Evolutionary conservation across 1,140 invertebrate genomes (phyloP).

Genomic region (Dreissena rostriformis): DNA sequence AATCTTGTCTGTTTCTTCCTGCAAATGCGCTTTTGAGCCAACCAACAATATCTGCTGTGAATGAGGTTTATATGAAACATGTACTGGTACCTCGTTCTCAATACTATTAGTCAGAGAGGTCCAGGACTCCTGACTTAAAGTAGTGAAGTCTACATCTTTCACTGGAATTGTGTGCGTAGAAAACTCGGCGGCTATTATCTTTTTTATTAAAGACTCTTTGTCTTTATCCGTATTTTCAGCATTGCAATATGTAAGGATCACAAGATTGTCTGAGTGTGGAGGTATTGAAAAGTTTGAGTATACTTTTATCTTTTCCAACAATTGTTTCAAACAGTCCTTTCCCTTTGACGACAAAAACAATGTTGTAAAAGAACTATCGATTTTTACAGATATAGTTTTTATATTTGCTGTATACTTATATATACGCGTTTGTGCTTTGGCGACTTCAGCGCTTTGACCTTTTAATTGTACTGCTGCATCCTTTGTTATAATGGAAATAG

Average conservation of each 20-base stretch:
- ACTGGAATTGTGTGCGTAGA: not conserved
- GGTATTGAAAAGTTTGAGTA: no score
- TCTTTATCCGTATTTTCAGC: no score
- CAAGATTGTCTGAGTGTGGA: no score
- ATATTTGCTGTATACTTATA: not conserved
- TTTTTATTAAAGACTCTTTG: not conserved
- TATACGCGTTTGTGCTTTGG: not conserved
- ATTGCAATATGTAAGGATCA: no score
- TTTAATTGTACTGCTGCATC: no score
- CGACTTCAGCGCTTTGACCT: not conserved
- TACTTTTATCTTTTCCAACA: not conserved
- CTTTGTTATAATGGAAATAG: no score
- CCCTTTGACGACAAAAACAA: not conserved
- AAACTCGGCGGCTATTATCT: not conserved
- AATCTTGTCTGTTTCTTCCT: not conserved
- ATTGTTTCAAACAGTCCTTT: not conserved
- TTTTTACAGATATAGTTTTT: not conserved
- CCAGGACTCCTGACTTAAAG: not conserved
- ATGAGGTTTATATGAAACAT: not conserved
- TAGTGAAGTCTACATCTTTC: not conserved
- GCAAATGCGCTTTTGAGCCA: not conserved
- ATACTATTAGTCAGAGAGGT: not conserved
- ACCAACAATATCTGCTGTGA: not conserved
- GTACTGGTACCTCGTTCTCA: not conserved
- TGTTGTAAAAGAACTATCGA: not conserved